Base-by-base conservation (phyloP, 2,888 invertebrate genomes). In the Litoditis marina region DNA sequence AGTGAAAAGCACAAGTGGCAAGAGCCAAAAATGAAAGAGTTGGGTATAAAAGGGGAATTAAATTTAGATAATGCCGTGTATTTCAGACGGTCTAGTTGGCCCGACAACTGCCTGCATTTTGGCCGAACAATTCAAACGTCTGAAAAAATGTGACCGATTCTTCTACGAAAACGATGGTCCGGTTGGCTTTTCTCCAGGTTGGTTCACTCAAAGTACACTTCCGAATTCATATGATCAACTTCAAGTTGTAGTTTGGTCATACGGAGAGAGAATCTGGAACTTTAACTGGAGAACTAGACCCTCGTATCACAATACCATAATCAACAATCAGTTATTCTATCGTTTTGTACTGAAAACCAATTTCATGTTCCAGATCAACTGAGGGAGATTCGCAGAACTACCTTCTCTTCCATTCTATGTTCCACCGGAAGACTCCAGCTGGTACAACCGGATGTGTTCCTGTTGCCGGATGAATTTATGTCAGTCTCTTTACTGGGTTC, bases 61-160 rank as follows among this genome's bases (percentile, higher is more conserved):
- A 19, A 28, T 31, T n/a, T 30, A 19, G 32, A 53, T 3, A 36
- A n/a, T n/a, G n/a, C n/a, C n/a, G n/a, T n/a, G n/a, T 39, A 47
- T 19, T 54, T 46, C 91, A 78, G 94, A 94, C 5, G 94, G 74
- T 2, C 66, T 82, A 0, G 91, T 95, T 0, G 95, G 95, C 1
- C 94, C 94, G 0, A 94, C 94, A 0, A 91, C 95, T 81, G 92
- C 92, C 25, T 88, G 88, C 90, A 91, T 96, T 78, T 92, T 96
- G 75, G 94, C 92, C 56, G 90, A 91, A 53, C 95, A 95, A 85
- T 82, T 82, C 65, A 63, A 66, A 25, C 65, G 81, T 30, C 59
- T 79, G 58, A 79, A 79, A 59, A 92, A 92, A 81, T 95, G 95
- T 81, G 96, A 96, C 86, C 87, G 95, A 76, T 94, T 90, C 86